Conservation (phyloP, 30 jellyfish, hydroid and myxozoan species). For the Hydra vulgaris region DNA sequence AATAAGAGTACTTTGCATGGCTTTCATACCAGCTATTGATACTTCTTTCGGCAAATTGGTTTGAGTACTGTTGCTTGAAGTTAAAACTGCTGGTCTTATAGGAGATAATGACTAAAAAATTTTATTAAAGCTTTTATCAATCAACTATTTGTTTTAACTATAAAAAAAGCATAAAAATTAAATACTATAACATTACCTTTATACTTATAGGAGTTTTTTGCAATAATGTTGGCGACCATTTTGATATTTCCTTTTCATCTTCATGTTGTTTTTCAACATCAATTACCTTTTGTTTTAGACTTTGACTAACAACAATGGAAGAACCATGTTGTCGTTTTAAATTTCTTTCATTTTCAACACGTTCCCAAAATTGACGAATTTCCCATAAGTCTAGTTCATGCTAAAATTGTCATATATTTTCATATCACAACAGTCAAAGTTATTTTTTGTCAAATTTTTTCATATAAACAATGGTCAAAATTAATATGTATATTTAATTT, state of each 20-base stretch:
- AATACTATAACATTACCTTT: not conserved
- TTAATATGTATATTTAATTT: not conserved
- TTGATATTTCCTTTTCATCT: not conserved
- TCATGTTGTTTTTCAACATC: constrained; percentile 10
- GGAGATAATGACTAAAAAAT: not conserved
- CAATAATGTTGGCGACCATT: not conserved
- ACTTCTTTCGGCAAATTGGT: not conserved
- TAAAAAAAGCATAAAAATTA: too few species aligned
- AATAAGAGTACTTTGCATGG: constrained; percentile 2
- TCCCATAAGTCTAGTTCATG: constrained; percentile 81
- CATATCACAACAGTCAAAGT: too few species aligned
- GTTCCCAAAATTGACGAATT: constrained; percentile 91
- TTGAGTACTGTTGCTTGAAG: not conserved
- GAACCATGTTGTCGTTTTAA: constrained; percentile 30
- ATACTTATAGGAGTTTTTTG: constrained; percentile 1
- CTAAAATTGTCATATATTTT: constrained; percentile 18
- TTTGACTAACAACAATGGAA: not conserved
- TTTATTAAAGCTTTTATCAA: not conserved
- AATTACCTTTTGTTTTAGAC: not conserved
- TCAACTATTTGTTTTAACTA: too few species aligned
- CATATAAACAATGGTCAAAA: not conserved
- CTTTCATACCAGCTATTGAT: not conserved
- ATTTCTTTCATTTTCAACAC: constrained; percentile 80
- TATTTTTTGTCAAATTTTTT: too few species aligned
- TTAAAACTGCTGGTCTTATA: not conserved